phyloP scores from a whole-genome alignment of 2,888 invertebrate genomes.

The Elysia crispata region DNA sequence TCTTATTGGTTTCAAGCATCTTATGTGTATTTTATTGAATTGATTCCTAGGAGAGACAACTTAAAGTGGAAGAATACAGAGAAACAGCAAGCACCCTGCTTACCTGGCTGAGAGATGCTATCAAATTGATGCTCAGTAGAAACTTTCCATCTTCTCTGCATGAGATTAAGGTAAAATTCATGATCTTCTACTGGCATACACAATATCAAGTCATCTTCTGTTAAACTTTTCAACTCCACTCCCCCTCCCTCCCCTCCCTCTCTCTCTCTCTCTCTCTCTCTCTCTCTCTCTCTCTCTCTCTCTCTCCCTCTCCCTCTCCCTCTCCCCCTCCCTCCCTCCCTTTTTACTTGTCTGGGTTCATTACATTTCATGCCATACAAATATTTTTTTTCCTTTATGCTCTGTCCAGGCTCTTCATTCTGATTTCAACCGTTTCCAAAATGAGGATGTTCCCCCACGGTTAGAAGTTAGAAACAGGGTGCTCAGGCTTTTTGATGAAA shows the following conservation, averaged over 20 bases:
- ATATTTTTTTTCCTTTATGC: conserved; percentile 17
- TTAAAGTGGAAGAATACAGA: conserved; percentile 92
- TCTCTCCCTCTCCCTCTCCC: neutral
- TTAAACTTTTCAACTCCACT: neutral
- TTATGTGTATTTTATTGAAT: too few relatives aligned
- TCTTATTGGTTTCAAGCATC: too few relatives aligned
- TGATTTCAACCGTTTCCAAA: conserved; percentile 94
- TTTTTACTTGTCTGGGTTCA: neutral
- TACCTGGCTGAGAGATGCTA: conserved; percentile 94
- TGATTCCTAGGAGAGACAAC: conserved; percentile 80
- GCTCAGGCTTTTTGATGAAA: conserved; percentile 85
- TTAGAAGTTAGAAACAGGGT: conserved; percentile 94
- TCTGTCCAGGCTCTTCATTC: conserved; percentile 82
- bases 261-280: neutral
- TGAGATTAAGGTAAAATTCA: conserved; percentile 89
- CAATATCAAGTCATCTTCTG: too few relatives aligned
- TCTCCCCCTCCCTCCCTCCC: neutral
- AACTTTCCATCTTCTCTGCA: conserved; percentile 94
- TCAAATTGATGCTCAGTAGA: conserved; percentile 90
- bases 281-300: neutral
- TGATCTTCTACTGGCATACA: neutral
- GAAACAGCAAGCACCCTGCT: conserved; percentile 91
- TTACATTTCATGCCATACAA: neutral
- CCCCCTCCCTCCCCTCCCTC: neutral
- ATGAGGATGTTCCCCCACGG: conserved; percentile 94